Conservation (phyloP, 2,888 invertebrate genomes). For the Dorcus parallelipipedus region DNA sequence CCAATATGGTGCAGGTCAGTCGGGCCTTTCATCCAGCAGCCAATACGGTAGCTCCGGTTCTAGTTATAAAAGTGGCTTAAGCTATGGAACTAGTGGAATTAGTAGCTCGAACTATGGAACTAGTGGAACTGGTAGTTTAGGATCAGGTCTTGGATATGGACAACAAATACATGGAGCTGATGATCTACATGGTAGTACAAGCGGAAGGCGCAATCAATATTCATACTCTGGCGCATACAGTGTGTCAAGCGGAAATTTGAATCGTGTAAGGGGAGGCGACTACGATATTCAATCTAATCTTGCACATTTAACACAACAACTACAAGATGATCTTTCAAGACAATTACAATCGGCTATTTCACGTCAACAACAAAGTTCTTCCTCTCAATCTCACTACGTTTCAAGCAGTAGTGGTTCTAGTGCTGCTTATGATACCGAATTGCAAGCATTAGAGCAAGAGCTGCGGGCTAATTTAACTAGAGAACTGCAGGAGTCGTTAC, state of each 20-base stretch:
- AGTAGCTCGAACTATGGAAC: background rate
- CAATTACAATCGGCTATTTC: conserved; percentile 36
- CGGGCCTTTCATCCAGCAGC: background rate
- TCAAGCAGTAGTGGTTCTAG: conserved; percentile 1
- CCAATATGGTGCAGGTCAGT: background rate
- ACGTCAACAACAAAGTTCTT: conserved; percentile 18
- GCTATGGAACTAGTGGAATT: background rate
- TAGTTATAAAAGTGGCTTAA: background rate
- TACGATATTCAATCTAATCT: conserved; percentile 17
- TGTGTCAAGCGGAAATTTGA: conserved; percentile 6
- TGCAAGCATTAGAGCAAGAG: conserved; percentile 37
- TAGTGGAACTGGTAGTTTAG: background rate
- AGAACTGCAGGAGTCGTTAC: conserved; percentile 38
- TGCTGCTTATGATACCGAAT: conserved; percentile 24
- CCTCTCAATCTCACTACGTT: background rate
- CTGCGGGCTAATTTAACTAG: conserved; percentile 40
- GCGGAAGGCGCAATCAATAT: conserved; percentile 5
- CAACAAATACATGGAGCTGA: background rate
- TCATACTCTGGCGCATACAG: conserved; percentile 10
- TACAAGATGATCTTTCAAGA: conserved; percentile 38
- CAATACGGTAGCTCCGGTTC: background rate
- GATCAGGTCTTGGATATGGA: background rate
- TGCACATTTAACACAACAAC: conserved; percentile 23
- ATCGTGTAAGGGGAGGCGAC: background rate
- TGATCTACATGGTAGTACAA: background rate